Percentiles rank a stretch among this genome's conserved stretches.
Conservation (phyloP, 2,113 vertebrate species). For the Sylvietta virens region DNA sequence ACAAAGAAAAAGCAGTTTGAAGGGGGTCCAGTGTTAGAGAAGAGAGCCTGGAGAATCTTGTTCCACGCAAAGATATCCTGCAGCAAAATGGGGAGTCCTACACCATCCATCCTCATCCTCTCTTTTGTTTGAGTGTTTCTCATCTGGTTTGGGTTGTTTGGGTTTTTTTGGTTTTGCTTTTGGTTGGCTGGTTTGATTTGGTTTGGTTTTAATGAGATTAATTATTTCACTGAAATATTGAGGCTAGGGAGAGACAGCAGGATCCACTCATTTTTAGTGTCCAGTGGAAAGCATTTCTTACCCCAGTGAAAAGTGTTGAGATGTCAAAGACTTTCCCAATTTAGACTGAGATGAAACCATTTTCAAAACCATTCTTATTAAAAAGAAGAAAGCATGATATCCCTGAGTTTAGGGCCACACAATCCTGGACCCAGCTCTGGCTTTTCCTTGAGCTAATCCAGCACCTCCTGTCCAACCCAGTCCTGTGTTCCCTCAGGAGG, state of each 20-base stretch:
- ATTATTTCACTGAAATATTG: neutral
- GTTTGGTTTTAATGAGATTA: neutral
- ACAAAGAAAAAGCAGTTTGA: neutral
- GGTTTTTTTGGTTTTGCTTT: neutral
- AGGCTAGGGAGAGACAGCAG: neutral
- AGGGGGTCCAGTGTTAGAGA: neutral
- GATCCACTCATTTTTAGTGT: neutral
- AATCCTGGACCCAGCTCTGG: neutral
- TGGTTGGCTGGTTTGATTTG: neutral
- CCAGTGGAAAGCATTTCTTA: neutral
- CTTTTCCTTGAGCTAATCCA: neutral
- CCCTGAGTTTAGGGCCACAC: neutral
- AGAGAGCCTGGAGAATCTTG: neutral
- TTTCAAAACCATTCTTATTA: neutral
- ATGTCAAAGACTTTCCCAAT: neutral
- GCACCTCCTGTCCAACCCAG: neutral
- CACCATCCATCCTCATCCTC: neutral
- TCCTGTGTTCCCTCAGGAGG: fast-evolving
- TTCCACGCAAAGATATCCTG: neutral
- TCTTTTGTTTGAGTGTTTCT: neutral
- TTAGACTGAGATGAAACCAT: neutral
- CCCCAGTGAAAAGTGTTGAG: neutral
- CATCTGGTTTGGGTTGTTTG: neutral
- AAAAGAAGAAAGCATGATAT: neutral
- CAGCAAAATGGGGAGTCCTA: neutral